A percentile compares a stretch with the other conserved stretches of the same genome.
Conservation (phyloP, 2,797 vertebrate genomes). For the Todus mexicanus region DNA sequence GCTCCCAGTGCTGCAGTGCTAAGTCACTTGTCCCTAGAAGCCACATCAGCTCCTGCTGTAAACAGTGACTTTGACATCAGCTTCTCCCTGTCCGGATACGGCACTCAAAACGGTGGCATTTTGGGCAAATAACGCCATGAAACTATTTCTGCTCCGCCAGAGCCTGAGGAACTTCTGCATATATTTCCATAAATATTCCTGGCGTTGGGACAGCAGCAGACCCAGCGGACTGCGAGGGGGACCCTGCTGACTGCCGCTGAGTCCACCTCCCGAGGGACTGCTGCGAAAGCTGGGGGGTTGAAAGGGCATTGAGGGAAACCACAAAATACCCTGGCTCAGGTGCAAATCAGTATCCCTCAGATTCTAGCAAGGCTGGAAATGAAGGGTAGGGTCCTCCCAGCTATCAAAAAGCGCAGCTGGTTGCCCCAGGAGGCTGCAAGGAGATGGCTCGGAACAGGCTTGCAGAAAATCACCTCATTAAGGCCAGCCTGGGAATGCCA, state of each 20-base stretch:
- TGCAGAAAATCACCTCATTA: background rate
- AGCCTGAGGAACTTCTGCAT: constrained; percentile 52
- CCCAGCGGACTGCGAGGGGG: background rate
- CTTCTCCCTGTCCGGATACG: background rate
- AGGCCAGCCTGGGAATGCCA: background rate
- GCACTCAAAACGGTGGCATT: background rate
- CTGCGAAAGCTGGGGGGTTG: background rate
- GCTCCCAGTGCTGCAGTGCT: background rate
- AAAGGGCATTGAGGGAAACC: background rate
- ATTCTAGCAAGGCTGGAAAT: background rate
- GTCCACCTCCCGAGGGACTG: background rate
- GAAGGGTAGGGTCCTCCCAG: background rate
- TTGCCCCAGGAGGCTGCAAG: background rate
- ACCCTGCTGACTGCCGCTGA: constrained; percentile 9
- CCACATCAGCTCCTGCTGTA: background rate
- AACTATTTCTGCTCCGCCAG: constrained; percentile 43
- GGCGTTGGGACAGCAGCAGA: background rate
- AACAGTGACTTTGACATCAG: constrained; percentile 31
- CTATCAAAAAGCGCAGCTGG: fast-evolving
- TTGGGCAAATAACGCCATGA: constrained; percentile 38
- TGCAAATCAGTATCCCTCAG: background rate
- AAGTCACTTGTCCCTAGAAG: constrained; percentile 29
- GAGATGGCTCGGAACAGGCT: background rate
- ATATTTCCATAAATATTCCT: constrained; percentile 43
- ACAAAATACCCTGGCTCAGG: fast-evolving